phyloP scores from a whole-genome alignment of 2,888 invertebrate genomes.

The Neoitamus cyanurus region DNA sequence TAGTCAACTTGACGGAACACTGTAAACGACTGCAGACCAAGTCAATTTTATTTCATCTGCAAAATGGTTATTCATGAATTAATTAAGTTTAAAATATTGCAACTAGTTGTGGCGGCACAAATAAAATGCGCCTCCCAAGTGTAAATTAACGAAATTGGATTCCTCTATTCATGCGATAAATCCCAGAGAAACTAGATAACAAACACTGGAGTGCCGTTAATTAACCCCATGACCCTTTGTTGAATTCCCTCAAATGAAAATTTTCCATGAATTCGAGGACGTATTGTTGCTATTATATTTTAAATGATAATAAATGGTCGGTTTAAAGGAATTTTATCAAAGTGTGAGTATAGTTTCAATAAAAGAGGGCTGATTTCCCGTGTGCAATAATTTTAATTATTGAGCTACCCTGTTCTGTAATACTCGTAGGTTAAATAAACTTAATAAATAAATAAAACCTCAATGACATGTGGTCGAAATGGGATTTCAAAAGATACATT shows the following conservation, averaged over 20 bases:
- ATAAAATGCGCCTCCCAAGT: not conserved
- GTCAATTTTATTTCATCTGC: not conserved
- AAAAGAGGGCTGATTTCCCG: too few relatives aligned
- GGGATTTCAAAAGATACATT: too few relatives aligned
- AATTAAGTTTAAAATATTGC: conserved; percentile 12
- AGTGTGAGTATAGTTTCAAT: not conserved
- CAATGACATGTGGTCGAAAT: not conserved
- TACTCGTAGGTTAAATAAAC: too few relatives aligned
- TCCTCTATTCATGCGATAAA: not conserved
- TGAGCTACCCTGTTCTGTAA: too few relatives aligned
- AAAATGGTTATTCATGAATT: not conserved
- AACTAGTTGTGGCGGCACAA: not conserved
- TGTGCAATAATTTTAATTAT: too few relatives aligned
- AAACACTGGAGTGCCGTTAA: not conserved
- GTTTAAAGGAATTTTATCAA: not conserved
- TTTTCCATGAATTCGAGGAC: not conserved
- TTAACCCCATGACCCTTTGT: not conserved
- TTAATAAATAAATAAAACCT: too few relatives aligned
- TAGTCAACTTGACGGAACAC: not conserved
- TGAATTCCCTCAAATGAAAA: not conserved
- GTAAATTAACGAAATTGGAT: conserved; percentile 36
- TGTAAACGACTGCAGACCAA: not conserved
- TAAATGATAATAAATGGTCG: not conserved
- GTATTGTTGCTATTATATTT: not conserved
- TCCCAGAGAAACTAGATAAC: not conserved